These are phyloP conservation scores for Vannuccia rotundouncinata DNA, from an alignment of 2,888 invertebrate genomes.

Conservation along the genomic window DNA sequence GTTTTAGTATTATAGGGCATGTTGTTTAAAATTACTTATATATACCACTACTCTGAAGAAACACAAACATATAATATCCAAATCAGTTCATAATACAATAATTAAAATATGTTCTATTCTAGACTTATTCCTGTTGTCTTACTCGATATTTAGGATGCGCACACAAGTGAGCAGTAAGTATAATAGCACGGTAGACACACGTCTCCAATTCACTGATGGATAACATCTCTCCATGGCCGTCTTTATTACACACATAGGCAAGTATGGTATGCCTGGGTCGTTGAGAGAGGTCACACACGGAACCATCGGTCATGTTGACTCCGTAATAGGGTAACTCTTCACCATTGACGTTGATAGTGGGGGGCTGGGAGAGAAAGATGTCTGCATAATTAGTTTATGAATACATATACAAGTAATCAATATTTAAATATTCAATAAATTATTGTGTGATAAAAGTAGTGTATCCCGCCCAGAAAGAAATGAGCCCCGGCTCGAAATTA, in stretches of 20 bases:
- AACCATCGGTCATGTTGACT: not conserved
- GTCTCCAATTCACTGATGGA: conserved; percentile 85
- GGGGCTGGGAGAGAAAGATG: too few relatives aligned
- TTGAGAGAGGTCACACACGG: conserved; percentile 74
- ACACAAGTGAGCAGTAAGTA: conserved; percentile 78
- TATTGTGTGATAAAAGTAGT: too few relatives aligned
- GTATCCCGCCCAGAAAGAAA: too few relatives aligned
- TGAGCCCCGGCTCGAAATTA: too few relatives aligned
- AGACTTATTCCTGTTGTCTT: not conserved
- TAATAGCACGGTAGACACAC: conserved; percentile 85
- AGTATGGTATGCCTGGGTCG: conserved; percentile 73
- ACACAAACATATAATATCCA: too few relatives aligned
- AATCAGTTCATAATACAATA: too few relatives aligned
- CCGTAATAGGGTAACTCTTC: not conserved
- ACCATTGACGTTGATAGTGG: not conserved
- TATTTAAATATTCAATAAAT: too few relatives aligned
- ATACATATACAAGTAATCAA: too few relatives aligned
- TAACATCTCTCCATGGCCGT: conserved; percentile 82
- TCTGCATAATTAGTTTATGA: too few relatives aligned
- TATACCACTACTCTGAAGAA: too few relatives aligned
- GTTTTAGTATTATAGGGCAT: too few relatives aligned
- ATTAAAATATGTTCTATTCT: not conserved
- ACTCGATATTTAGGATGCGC: conserved; percentile 64
- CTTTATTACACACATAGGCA: conserved; percentile 75
- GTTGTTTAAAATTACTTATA: too few relatives aligned